phyloP scores from a whole-genome alignment of 2,888 invertebrate species.

The Zootermopsis nevadensis region DNA sequence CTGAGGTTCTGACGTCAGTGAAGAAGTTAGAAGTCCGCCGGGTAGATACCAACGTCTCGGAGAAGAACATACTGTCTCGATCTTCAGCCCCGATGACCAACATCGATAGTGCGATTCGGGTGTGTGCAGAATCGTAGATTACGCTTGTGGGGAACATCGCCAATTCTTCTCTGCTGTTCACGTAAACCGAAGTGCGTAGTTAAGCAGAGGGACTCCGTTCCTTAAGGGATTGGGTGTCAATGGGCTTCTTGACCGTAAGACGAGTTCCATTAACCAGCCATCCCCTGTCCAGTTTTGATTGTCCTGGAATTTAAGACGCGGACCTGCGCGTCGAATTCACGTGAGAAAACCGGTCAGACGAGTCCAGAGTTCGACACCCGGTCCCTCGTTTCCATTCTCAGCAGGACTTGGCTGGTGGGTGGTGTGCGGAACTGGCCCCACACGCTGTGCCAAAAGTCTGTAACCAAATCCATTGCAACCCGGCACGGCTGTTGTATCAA shows the following conservation, averaged over 20 bases:
- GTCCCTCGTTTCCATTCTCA: not conserved
- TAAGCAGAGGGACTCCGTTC: no score
- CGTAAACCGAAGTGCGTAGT: no score
- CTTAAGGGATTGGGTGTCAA: no score
- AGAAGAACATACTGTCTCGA: no score
- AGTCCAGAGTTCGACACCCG: conserved; percentile 10
- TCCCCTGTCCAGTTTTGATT: not conserved
- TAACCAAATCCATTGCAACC: not conserved
- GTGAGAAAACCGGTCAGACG: conserved; percentile 4
- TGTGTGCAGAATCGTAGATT: no score
- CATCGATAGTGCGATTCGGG: no score
- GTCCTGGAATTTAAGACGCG: not conserved
- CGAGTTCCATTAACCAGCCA: not conserved
- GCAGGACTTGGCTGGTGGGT: not conserved
- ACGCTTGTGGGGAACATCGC: no score
- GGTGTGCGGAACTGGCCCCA: not conserved
- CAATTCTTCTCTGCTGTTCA: no score
- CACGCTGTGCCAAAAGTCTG: not conserved
- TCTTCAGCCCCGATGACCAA: no score
- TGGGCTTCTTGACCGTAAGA: not conserved
- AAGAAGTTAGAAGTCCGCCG: no score
- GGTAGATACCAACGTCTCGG: no score
- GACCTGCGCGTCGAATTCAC: not conserved
- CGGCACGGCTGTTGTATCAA: not conserved
- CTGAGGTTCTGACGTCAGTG: no score